A percentile compares a stretch with the other conserved stretches of the same genome.
Evolutionary conservation across 1,140 invertebrate genomes (phyloP).

Genomic region (Drepana arcuata): DNA sequence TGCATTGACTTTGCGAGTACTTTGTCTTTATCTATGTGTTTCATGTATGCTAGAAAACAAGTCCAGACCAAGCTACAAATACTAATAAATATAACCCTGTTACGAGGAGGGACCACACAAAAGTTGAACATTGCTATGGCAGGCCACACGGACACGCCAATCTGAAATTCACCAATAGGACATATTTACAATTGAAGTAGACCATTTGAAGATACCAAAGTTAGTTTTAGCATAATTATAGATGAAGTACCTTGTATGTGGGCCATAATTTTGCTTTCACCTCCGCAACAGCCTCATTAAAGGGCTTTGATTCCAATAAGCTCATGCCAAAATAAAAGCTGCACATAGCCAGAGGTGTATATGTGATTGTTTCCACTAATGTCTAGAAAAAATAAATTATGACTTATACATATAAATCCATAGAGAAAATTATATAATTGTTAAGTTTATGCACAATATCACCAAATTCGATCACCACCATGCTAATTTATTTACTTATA

Average conservation of each 20-base stretch:
- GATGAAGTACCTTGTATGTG: constrained; percentile 80
- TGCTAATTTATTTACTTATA: too few species aligned
- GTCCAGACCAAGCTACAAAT: constrained; percentile 88
- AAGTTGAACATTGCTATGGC: constrained; percentile 88
- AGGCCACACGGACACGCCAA: constrained; percentile 86
- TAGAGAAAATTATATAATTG: too few species aligned
- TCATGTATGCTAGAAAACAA: constrained; percentile 89
- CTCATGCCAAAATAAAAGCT: constrained; percentile 89
- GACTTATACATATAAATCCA: too few species aligned
- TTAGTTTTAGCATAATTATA: background rate
- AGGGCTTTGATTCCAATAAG: constrained; percentile 80
- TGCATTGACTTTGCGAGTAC: background rate
- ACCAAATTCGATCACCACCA: too few species aligned
- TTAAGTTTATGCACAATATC: too few species aligned
- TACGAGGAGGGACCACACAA: constrained; percentile 81
- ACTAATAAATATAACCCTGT: constrained; percentile 88
- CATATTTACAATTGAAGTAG: constrained; percentile 5
- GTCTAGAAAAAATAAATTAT: constrained; percentile 75
- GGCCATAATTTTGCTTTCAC: constrained; percentile 83
- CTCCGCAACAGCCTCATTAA: constrained; percentile 78
- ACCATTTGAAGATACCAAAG: background rate
- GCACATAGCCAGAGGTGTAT: constrained; percentile 84
- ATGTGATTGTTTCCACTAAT: constrained; percentile 85
- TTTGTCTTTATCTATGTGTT: constrained; percentile 76
- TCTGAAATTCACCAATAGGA: constrained; percentile 72